Evolutionary conservation across 2,113 vertebrate genomes (phyloP), one percentile per base, ranked within the genome.

Genomic region (Gambusia holbrooki): DNA sequence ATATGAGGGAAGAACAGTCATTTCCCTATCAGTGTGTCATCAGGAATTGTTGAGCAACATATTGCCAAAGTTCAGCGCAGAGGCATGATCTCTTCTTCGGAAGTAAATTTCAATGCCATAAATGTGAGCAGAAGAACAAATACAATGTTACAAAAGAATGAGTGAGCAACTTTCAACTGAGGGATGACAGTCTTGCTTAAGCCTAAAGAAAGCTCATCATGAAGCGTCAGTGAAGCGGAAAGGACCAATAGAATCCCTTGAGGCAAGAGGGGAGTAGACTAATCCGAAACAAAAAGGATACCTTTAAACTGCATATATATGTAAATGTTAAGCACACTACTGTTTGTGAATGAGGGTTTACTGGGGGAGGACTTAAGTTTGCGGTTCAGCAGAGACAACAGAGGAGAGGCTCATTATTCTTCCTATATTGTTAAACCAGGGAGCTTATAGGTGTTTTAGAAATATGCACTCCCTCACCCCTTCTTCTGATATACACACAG

Each of bases 361-460:
- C 79, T 79, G 62, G 81, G 83, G 85, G 82, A 68, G 64, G 71
- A 80, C 82, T 91, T 92, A 88, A 89, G 71, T 89, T 42, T 15
- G 48, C 51, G 74, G 77, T 69, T 66, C 51, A 86, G 72, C 77
- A 84, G 87, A 87, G 81, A 93, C 86, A 92, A 92, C 88, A 89
- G 85, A 19, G 77, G 79, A 90, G 89, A 75, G 78, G 83, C 88
- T 93, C 93, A 93, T 94, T 92, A 94, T 93, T 92, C 82, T 82
- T 77, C 78, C 84, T 77, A 68, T 85, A 76, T 79, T 87, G 91
- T 83, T 87, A 84, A 90, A 86, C 80, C 74, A 88, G 73, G 75
- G 87, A 84, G 88, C 85, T 91, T 92, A 84, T 60, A 81, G 80
- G 29, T 76, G 85, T 79, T 61, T 62, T 61, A 90, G 79, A 85